phyloP scores from a whole-genome alignment of 1,140 invertebrate species.

The Platorchestia sp. region DNA sequence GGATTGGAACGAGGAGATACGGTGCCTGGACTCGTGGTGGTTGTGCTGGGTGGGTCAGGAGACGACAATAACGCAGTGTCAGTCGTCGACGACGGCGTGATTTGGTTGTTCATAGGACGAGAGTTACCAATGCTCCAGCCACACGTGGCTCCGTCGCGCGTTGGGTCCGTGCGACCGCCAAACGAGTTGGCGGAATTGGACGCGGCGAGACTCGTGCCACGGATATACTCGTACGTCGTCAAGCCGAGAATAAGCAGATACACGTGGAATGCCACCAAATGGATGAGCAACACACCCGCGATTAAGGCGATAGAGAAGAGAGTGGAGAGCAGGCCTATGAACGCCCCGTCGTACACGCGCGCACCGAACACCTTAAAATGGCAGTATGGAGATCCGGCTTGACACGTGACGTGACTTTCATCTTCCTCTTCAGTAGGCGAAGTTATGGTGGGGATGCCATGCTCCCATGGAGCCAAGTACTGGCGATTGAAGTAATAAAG shows the following conservation, averaged over 20 bases:
- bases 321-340: slow-evolving; percentile 70
- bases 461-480: slow-evolving; percentile 72
- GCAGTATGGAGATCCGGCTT: slow-evolving; percentile 66
- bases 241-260: slow-evolving; percentile 87
- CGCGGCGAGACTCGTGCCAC: slow-evolving; percentile 63
- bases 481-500: slow-evolving; percentile 75
- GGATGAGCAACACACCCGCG: slow-evolving; percentile 83
- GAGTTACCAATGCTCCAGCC: slow-evolving; percentile 61
- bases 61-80: slow-evolving; percentile 69
- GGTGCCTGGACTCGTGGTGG: slow-evolving; percentile 63
- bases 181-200: slow-evolving; percentile 65
- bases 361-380: slow-evolving; percentile 67
- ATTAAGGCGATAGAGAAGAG: slow-evolving; percentile 78
- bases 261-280: slow-evolving; percentile 90
- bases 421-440: slow-evolving; percentile 60
- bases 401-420: slow-evolving; percentile 63
- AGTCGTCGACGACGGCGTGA: slow-evolving; percentile 66
- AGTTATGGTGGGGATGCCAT: slow-evolving; percentile 65
- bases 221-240: slow-evolving; percentile 88
- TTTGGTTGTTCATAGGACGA: slow-evolving; percentile 63
- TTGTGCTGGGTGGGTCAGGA: slow-evolving; percentile 62
- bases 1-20: slow-evolving; percentile 68
- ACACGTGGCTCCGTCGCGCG: slow-evolving; percentile 64
- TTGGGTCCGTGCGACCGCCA: slow-evolving; percentile 59
- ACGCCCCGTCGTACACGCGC: slow-evolving; percentile 69